Percentiles rank a stretch among this genome's conserved stretches.
These are phyloP conservation scores for Rhegmatorhina hoffmannsi DNA, from an alignment of 2,113 vertebrate species.

Conservation along the genomic window DNA sequence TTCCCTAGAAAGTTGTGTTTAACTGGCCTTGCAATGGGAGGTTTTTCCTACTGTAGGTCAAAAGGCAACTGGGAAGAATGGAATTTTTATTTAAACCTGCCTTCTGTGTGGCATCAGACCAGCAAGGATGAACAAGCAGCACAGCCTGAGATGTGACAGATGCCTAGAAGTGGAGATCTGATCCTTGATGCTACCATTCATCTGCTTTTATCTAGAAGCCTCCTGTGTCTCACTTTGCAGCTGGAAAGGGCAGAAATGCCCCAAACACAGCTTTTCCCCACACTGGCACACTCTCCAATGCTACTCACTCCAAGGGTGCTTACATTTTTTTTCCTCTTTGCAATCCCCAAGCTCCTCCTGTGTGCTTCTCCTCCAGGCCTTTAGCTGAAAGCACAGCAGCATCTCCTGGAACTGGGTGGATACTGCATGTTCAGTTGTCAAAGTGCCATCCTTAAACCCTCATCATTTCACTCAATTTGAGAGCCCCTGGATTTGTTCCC, in stretches of 20 bases:
- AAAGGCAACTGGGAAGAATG: background rate
- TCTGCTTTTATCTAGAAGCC: background rate
- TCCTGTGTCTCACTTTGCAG: rapidly evolving
- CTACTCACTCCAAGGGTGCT: rapidly evolving
- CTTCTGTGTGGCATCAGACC: background rate
- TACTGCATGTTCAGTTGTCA: conserved; percentile 34
- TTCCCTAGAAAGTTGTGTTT: background rate
- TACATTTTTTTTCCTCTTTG: background rate
- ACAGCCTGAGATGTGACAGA: background rate
- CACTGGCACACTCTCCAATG: background rate
- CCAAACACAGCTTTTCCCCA: background rate
- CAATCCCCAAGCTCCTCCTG: background rate
- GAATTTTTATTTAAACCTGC: background rate
- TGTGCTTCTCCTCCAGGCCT: background rate
- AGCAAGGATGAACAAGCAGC: background rate
- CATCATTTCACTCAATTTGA: rapidly evolving
- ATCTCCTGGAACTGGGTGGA: conserved; percentile 60
- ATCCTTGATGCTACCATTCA: background rate
- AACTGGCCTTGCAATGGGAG: background rate
- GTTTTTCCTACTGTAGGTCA: background rate
- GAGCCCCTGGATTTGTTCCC: background rate
- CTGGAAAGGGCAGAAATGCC: background rate
- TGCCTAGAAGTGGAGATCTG: background rate
- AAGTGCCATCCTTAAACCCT: background rate
- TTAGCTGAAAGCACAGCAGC: conserved; percentile 69